phyloP scores from a whole-genome alignment of 2,797 vertebrate species.

The Xenentodon cancila region DNA sequence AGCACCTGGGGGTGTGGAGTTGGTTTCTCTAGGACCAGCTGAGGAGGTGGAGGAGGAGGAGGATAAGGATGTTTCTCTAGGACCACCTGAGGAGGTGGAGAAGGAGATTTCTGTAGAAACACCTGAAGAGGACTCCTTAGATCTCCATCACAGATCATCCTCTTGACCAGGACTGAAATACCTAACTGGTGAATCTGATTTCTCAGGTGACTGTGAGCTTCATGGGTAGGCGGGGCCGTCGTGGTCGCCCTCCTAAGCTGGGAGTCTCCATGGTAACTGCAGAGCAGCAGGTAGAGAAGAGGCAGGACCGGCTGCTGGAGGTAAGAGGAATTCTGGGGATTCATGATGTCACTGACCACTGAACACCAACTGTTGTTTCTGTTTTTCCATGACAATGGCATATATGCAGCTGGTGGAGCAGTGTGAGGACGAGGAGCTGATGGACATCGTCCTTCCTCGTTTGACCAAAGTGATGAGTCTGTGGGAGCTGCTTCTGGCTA shows the following conservation, averaged over 20 bases:
- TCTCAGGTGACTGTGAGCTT: constrained; percentile 63
- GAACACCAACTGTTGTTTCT: background rate
- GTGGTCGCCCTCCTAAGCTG: constrained; percentile 82
- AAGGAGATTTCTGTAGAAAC: too few species aligned
- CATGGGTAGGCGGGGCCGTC: constrained; percentile 73
- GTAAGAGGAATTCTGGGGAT: constrained; percentile 58
- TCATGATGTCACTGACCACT: background rate
- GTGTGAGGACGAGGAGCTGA: constrained; percentile 88
- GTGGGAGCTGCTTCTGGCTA: constrained; percentile 92
- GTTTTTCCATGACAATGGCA: background rate
- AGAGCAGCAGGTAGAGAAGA: constrained; percentile 78
- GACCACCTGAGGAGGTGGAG: too few species aligned
- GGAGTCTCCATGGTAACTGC: constrained; percentile 54
- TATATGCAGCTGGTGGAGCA: constrained; percentile 85
- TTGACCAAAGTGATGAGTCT: constrained; percentile 88
- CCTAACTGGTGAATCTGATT: background rate
- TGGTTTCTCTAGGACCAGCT: too few species aligned
- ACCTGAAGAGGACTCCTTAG: too few species aligned
- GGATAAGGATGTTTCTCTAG: too few species aligned
- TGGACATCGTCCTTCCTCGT: constrained; percentile 89
- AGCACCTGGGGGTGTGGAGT: too few species aligned
- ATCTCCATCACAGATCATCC: too few species aligned
- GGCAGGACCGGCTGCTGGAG: constrained; percentile 86
- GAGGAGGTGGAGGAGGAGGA: too few species aligned
- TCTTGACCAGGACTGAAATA: too few species aligned